A percentile compares a stretch with the other conserved stretches of the same genome.
phyloP scores from a whole-genome alignment of 2,888 invertebrate species.

The Corbicula japonica region DNA sequence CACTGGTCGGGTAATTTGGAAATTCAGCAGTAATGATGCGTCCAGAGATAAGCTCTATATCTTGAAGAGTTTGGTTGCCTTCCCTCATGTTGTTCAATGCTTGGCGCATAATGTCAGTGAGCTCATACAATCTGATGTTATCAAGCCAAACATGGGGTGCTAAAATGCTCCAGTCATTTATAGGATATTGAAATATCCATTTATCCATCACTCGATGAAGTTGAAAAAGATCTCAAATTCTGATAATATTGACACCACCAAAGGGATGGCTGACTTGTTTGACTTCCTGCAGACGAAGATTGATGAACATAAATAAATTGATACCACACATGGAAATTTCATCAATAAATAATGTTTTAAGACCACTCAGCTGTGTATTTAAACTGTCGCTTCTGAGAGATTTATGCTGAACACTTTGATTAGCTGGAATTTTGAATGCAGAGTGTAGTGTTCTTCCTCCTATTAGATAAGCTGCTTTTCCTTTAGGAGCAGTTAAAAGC shows the following conservation, averaged over 20 bases:
- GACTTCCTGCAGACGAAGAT: constrained; percentile 7
- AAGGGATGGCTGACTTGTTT: not conserved
- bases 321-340: constrained; percentile 49
- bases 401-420: constrained; percentile 23
- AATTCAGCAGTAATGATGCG: no score
- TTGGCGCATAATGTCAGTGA: not conserved
- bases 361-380: constrained; percentile 20
- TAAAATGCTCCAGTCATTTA: not conserved
- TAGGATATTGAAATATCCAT: constrained; percentile 17
- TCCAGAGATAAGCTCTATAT: not conserved
- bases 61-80: not conserved
- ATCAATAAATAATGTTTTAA: constrained; percentile 50
- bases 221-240: constrained; percentile 23
- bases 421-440: constrained; percentile 39
- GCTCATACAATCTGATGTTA: not conserved
- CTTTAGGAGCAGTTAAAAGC: constrained; percentile 35
- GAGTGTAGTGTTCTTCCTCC: constrained; percentile 41
- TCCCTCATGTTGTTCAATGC: not conserved
- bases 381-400: constrained; percentile 21
- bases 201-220: constrained; percentile 19
- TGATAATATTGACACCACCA: constrained; percentile 24
- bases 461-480: constrained; percentile 43
- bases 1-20: constrained; percentile 28
- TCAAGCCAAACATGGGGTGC: not conserved
- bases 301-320: constrained; percentile 22